These are phyloP conservation scores for Halyomorpha halys DNA, from an alignment of 1,140 invertebrate species.

Conservation along the genomic window DNA sequence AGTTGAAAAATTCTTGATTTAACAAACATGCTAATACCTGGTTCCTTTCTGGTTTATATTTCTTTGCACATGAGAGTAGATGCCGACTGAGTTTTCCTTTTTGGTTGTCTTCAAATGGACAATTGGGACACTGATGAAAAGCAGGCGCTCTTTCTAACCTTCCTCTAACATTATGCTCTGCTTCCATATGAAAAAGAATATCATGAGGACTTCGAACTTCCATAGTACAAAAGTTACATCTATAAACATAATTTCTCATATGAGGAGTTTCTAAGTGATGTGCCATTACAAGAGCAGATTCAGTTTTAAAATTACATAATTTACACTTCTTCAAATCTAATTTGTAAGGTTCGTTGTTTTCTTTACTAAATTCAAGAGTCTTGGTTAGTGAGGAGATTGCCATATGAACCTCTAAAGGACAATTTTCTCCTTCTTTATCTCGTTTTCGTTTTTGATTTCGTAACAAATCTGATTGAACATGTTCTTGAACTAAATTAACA, in stretches of 20 bases:
- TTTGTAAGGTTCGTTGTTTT: conserved; percentile 76
- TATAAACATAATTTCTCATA: conserved; percentile 73
- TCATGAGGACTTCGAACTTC: conserved; percentile 74
- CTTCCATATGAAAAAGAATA: conserved; percentile 85
- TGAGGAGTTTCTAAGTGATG: conserved; percentile 88
- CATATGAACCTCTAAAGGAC: conserved; percentile 55
- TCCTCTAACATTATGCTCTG: conserved; percentile 71
- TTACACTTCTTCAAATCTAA: conserved; percentile 74
- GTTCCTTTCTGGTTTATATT: conserved; percentile 78
- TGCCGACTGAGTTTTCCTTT: conserved; percentile 87
- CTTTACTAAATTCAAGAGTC: conserved; percentile 77
- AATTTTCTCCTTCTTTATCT: conserved; percentile 49
- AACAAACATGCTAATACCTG: conserved; percentile 29
- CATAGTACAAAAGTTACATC: conserved; percentile 78
- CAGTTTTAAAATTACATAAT: conserved; percentile 85
- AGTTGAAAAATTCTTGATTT: too few relatives aligned
- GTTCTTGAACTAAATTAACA: conserved; percentile 81
- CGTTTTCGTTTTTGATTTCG: conserved; percentile 75
- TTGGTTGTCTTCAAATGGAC: conserved; percentile 88
- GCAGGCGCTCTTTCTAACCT: conserved; percentile 72
- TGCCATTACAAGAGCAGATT: conserved; percentile 74
- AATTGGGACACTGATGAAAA: conserved; percentile 86
- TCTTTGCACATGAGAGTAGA: conserved; percentile 77
- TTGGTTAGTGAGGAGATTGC: conserved; percentile 69
- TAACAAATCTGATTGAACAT: conserved; percentile 81